Evolutionary conservation across 2,888 invertebrate species (phyloP).

Genomic region (Dynastes maya): DNA sequence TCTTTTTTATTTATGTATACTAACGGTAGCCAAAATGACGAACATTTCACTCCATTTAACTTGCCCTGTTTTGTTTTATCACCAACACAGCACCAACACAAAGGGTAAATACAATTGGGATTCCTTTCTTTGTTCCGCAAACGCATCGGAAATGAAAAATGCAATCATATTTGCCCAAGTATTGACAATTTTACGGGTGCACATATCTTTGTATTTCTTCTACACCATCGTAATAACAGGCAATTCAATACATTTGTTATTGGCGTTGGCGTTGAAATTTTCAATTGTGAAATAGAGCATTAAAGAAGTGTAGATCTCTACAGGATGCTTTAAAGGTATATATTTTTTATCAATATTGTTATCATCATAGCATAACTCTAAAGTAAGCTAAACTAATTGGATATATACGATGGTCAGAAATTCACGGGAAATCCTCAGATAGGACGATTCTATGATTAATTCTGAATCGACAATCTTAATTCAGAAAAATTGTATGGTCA

Average conservation of each 20-base stretch:
- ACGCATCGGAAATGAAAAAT: background rate
- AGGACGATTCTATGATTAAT: too few relatives aligned
- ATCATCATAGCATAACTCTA: background rate
- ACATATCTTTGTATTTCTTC: background rate
- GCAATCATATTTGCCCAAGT: background rate
- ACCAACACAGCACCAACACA: background rate
- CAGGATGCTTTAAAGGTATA: background rate
- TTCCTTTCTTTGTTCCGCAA: background rate
- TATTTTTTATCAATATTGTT: background rate
- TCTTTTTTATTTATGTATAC: too few relatives aligned
- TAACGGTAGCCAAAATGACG: too few relatives aligned
- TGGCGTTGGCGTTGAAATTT: background rate
- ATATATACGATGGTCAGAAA: too few relatives aligned
- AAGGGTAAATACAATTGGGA: constrained; percentile 2
- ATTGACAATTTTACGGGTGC: background rate
- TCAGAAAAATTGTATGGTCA: too few relatives aligned
- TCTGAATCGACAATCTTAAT: too few relatives aligned
- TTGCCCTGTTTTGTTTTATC: background rate
- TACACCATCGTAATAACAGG: background rate
- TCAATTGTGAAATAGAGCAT: background rate
- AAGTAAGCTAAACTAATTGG: background rate
- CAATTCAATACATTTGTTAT: background rate
- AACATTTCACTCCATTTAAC: too few relatives aligned
- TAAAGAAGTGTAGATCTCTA: background rate
- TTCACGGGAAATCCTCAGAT: too few relatives aligned